These are phyloP conservation scores for Xerus rutilus DNA, from an alignment of 2,797 vertebrate species.

Conservation along the genomic window DNA sequence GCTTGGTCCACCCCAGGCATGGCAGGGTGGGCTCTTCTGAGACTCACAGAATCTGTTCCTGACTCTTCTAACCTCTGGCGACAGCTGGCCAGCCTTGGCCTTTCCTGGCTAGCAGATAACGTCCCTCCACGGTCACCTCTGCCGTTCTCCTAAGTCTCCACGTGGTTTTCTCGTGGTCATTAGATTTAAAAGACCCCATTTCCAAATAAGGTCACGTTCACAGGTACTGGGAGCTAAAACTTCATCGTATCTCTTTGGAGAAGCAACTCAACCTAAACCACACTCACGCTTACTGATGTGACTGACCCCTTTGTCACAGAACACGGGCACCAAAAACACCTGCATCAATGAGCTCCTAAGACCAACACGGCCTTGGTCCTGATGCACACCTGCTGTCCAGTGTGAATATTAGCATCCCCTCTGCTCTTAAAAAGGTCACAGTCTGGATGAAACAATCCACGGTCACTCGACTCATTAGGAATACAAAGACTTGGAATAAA, in stretches of 20 bases:
- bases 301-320: conserved; percentile 9
- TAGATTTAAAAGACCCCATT: neutral
- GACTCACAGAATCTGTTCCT: neutral
- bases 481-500: conserved; percentile 57
- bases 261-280: neutral
- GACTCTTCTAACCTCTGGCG: neutral
- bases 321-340: conserved; percentile 8
- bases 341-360: conserved; percentile 42
- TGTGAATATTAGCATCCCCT: neutral
- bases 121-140: neutral
- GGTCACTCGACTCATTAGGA: neutral
- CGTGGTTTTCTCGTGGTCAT: neutral
- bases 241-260: neutral
- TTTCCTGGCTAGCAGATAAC: neutral
- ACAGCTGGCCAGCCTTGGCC: neutral
- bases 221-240: neutral
- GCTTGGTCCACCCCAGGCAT: neutral
- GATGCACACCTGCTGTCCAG: neutral
- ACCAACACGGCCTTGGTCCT: neutral
- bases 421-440: neutral
- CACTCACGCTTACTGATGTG: neutral
- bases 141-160: neutral
- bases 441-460: neutral
- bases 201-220: neutral
- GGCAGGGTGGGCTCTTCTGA: neutral